Percentiles rank a stretch among this genome's conserved stretches.
phyloP scores from a whole-genome alignment of 2,113 vertebrate species.

The Pterocles gutturalis region DNA sequence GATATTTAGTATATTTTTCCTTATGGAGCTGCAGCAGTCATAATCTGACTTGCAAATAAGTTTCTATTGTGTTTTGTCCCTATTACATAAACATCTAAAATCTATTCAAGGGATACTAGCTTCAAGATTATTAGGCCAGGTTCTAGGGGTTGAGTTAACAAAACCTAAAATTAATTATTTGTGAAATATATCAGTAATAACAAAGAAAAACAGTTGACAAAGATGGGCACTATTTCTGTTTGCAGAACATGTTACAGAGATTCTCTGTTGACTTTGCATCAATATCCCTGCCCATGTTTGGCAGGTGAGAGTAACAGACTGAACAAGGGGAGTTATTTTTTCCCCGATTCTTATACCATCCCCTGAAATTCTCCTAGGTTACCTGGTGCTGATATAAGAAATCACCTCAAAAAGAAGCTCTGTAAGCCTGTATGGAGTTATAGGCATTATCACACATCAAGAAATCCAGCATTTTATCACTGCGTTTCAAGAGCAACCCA shows the following conservation, averaged over 20 bases:
- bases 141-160: background rate
- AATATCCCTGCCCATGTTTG: background rate
- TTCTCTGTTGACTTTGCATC: background rate
- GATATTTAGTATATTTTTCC: background rate
- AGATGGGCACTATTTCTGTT: background rate
- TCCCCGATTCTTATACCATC: background rate
- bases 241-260: background rate
- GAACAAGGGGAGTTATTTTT: background rate
- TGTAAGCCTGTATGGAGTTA: background rate
- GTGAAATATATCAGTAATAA: background rate
- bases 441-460: accelerated
- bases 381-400: background rate
- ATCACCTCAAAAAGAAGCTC: background rate
- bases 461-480: background rate
- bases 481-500: background rate
- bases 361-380: background rate
- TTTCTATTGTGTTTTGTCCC: background rate
- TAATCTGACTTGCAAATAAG: background rate
- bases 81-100: background rate
- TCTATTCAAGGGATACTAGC: background rate
- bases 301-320: background rate
- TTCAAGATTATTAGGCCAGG: background rate
- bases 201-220: background rate
- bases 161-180: background rate
- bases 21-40: background rate